Percentiles rank a stretch among this genome's conserved stretches.
These are phyloP conservation scores for Ischnus inquisitorius DNA, from an alignment of 2,888 invertebrate species.

Conservation along the genomic window DNA sequence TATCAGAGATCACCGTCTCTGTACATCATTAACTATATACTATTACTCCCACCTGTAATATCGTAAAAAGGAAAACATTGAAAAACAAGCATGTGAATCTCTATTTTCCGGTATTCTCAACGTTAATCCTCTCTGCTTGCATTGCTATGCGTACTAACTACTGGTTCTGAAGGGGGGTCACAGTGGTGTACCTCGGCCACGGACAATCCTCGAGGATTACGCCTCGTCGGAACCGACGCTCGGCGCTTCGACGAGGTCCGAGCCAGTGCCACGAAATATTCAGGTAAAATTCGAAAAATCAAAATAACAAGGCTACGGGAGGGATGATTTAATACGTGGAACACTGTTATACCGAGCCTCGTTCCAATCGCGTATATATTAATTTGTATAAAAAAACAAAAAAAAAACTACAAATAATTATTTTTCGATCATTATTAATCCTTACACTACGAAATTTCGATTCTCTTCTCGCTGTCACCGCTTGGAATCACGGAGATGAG, in stretches of 20 bases:
- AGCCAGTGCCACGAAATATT: constrained; percentile 82
- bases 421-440: constrained; percentile 26
- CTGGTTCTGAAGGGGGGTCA: constrained; percentile 85
- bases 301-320: constrained; percentile 62
- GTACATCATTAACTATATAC: constrained; percentile 33
- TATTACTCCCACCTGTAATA: constrained; percentile 22
- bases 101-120: constrained; percentile 76
- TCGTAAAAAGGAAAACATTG: constrained; percentile 6
- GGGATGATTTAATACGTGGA: constrained; percentile 14
- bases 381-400: constrained; percentile 39
- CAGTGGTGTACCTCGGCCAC: constrained; percentile 83
- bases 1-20: constrained; percentile 11
- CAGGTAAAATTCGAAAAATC: constrained; percentile 83
- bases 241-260: constrained; percentile 82
- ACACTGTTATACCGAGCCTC: constrained; percentile 24
- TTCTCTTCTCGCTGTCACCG: constrained; percentile 70
- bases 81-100: constrained; percentile 41
- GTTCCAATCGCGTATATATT: constrained; percentile 32
- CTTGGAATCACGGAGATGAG: constrained; percentile 71
- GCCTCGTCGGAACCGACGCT: constrained; percentile 83
- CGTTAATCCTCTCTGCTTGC: constrained; percentile 83
- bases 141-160: constrained; percentile 85
- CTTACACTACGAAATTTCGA: constrained; percentile 49
- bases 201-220: constrained; percentile 85
- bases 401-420: constrained; percentile 46